A percentile compares a stretch with the other conserved stretches of the same genome.
phyloP scores from a whole-genome alignment of 2,797 vertebrate species.

The Tamandua tetradactyla region DNA sequence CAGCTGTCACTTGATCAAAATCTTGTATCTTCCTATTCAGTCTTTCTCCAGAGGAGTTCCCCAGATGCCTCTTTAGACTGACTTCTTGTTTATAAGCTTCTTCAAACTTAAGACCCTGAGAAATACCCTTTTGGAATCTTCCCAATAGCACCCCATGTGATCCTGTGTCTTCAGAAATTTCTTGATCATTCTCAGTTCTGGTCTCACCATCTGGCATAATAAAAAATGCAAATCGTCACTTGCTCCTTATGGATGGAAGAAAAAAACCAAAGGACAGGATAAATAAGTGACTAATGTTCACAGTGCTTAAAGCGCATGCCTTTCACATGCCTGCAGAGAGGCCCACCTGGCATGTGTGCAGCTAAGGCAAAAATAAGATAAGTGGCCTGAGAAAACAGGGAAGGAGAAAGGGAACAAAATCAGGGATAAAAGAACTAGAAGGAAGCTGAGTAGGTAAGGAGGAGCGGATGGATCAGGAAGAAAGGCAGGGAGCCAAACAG shows the following conservation, averaged over 20 bases:
- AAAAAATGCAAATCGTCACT: slow-evolving; percentile 66
- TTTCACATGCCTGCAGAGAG: neutral
- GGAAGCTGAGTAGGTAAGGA: neutral
- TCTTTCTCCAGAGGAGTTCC: slow-evolving; percentile 66
- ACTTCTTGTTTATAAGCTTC: slow-evolving; percentile 71
- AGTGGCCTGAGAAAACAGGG: neutral
- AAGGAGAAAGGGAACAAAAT: neutral
- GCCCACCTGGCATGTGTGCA: neutral
- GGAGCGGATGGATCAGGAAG: neutral
- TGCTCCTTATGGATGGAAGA: slow-evolving; percentile 15
- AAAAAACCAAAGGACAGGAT: neutral
- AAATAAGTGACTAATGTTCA: neutral
- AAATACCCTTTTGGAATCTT: slow-evolving; percentile 74
- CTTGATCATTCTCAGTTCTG: slow-evolving; percentile 63
- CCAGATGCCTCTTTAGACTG: slow-evolving; percentile 69
- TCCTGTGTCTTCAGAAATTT: slow-evolving; percentile 71
- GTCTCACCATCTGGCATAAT: slow-evolving; percentile 78
- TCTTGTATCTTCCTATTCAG: slow-evolving; percentile 64
- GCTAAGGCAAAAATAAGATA: slow-evolving; percentile 17
- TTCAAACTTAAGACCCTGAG: slow-evolving; percentile 78
- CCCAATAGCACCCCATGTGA: slow-evolving; percentile 61
- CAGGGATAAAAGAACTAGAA: neutral
- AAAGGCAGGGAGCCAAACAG: neutral
- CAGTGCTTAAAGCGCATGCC: neutral
- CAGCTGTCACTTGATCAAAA: slow-evolving; percentile 56